Base-by-base conservation (phyloP, 1,140 invertebrate genomes). In the Trigoniulus corallinus region DNA sequence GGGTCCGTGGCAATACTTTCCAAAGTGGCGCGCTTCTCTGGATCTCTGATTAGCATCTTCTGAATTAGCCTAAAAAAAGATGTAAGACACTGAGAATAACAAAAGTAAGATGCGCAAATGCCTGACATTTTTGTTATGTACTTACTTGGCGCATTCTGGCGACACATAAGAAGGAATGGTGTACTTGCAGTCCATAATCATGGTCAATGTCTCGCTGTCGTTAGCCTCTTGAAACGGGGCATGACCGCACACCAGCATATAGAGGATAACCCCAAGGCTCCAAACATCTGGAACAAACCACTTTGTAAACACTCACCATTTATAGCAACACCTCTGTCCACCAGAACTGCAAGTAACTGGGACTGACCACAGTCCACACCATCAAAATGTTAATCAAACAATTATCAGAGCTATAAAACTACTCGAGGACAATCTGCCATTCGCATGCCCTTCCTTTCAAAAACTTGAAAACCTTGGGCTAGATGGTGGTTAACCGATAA, bases 111-210 rank as follows among this genome's bases (percentile, higher is more conserved):
- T 41, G 12, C 27, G 13, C 21, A 37, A 45, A 21, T 2, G 20
- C 23, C 20, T 3, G 3, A 20, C 44, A 37, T 10, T n/a, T 10
- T 10, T n/a, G n/a, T 37, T 37, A 37, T 59, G 15, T 21, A 23
- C 22, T 29, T 67, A 87, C 82, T 76, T 78, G 71, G 80, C 80
- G 67, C 93, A 97, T 51, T 77, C 76, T 21, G 75, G 69, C n/a
- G 88, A 89, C 24, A 98, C 79, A 66, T 93, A 82, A 24, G 74
- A 63, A 49, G 94, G 92, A 59, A 97, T 82, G 45, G 82, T 82
- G 65, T 97, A 98, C 75, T 95, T 96, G 72, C 93, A 97, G 65
- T 98, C 95, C 86, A 98, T 94, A 54, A 98, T 98, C 88, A 95
- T 97, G 1, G 92, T 98, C 15, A 98, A 69, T 0, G 95, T 98